A percentile compares a stretch with the other conserved stretches of the same genome.
Conservation (phyloP, 1,140 invertebrate species). For the Neomicropteryx cornuta region DNA sequence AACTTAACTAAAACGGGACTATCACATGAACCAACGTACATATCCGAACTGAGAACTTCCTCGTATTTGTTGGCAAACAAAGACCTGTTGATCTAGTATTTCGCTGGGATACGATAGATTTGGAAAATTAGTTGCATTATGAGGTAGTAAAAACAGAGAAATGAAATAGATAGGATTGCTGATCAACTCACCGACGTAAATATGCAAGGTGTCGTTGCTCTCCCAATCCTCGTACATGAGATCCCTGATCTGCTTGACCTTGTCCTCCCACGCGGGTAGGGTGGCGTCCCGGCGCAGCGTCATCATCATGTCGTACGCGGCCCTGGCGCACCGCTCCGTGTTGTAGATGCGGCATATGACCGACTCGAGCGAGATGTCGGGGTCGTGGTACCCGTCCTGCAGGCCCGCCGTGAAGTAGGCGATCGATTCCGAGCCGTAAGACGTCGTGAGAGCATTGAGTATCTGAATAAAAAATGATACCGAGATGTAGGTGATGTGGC, state of each 20-base stretch:
- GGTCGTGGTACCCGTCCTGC: conserved; percentile 22
- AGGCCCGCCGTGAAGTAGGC: conserved; percentile 32
- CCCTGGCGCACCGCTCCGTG: conserved; percentile 15
- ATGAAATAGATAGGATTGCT: too few species aligned
- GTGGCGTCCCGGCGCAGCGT: conserved; percentile 22
- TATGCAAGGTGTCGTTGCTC: conserved; percentile 21
- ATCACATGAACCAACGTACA: too few species aligned
- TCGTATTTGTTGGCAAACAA: too few species aligned
- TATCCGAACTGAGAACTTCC: too few species aligned
- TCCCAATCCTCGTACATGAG: conserved; percentile 22
- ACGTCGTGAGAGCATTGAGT: conserved; percentile 18
- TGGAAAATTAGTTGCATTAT: too few species aligned
- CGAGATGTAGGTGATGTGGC: too few species aligned
- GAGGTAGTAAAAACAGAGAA: too few species aligned
- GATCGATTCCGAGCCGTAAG: conserved; percentile 25
- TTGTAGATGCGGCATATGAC: conserved; percentile 56
- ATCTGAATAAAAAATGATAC: too few species aligned
- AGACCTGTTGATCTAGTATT: too few species aligned
- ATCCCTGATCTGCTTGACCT: conserved; percentile 21
- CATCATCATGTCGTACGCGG: conserved; percentile 18
- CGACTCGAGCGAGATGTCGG: conserved; percentile 26
- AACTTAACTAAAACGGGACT: too few species aligned
- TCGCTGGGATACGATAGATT: too few species aligned
- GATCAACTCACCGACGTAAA: conserved; percentile 26
- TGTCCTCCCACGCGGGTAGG: conserved; percentile 15